phyloP scores from a whole-genome alignment of 2,113 vertebrate genomes.

The Leptocoma aspasia region DNA sequence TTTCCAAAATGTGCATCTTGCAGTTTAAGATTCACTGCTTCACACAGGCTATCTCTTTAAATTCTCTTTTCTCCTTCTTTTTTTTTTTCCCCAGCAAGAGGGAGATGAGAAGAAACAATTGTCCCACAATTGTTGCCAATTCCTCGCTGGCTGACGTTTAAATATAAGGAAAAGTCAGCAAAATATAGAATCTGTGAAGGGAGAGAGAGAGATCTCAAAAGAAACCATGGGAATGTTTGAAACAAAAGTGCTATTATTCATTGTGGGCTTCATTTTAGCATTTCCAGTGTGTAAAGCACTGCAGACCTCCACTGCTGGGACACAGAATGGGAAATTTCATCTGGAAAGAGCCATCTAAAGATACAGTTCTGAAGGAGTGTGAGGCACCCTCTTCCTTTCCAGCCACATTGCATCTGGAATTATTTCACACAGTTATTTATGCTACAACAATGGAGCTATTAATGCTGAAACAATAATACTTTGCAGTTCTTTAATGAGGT shows the following conservation, averaged over 20 bases:
- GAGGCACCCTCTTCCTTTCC: not conserved
- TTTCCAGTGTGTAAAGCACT: not conserved
- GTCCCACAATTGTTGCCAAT: constrained; percentile 46
- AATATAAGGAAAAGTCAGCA: constrained; percentile 41
- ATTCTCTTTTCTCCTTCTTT: not conserved
- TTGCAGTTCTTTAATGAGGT: not conserved
- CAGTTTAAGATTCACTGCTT: not conserved
- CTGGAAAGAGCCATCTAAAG: not conserved
- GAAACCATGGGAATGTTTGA: constrained; percentile 29
- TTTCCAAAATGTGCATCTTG: not conserved
- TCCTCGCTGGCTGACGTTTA: not conserved
- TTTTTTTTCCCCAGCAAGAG: not conserved
- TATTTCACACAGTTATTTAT: not conserved
- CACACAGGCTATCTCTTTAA: not conserved
- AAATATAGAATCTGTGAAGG: constrained; percentile 26
- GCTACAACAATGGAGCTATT: not conserved
- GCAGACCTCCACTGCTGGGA: not conserved
- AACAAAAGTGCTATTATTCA: constrained; percentile 42
- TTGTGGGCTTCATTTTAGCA: not conserved
- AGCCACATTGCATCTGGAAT: not conserved
- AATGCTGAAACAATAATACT: not conserved
- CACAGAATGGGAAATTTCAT: not conserved
- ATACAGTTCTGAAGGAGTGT: not conserved
- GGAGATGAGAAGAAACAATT: not conserved
- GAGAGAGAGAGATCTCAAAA: not conserved